Percentiles rank a stretch among this genome's conserved stretches.
phyloP scores from a whole-genome alignment of 2,888 invertebrate species.

The Oscheius myriophilus region DNA sequence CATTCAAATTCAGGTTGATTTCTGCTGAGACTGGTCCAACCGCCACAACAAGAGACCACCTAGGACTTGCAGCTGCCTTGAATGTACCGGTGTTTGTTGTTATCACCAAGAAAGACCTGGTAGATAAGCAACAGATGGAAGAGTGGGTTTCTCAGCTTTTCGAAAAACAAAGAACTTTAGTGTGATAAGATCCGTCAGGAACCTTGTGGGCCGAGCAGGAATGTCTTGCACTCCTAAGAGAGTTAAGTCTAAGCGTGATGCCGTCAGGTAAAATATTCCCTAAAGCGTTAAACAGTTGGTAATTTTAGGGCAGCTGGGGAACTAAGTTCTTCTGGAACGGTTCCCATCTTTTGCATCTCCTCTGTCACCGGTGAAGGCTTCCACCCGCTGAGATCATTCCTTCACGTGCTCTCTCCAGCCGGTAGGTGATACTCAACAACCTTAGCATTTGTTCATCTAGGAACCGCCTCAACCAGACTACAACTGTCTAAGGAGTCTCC shows the following conservation, averaged over 20 bases:
- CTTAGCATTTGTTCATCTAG: slow-evolving; percentile 14
- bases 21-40: slow-evolving; percentile 78
- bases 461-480: slow-evolving; percentile 34
- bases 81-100: slow-evolving; percentile 88
- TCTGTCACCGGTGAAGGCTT: slow-evolving; percentile 86
- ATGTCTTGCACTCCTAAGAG: slow-evolving; percentile 41
- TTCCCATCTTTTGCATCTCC: slow-evolving; percentile 78
- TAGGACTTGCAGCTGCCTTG: slow-evolving; percentile 78
- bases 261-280: slow-evolving; percentile 36
- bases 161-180: slow-evolving; percentile 30
- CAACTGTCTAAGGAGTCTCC: slow-evolving; percentile 46
- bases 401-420: slow-evolving; percentile 80
- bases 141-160: slow-evolving; percentile 23
- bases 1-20: slow-evolving; percentile 72
- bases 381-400: slow-evolving; percentile 77
- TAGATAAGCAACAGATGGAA: slow-evolving; percentile 73
- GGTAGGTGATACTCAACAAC: slow-evolving; percentile 27
- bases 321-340: slow-evolving; percentile 72
- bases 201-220: slow-evolving; percentile 51
- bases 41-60: slow-evolving; percentile 84
- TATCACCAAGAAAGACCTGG: slow-evolving; percentile 90
- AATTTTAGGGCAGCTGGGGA: slow-evolving; percentile 78
- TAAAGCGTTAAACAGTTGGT: not conserved
- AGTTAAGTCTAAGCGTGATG: slow-evolving; percentile 58
- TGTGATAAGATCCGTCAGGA: slow-evolving; percentile 40